Evolutionary conservation across 2,113 vertebrate genomes (phyloP), one percentile per base, ranked within the genome.

Genomic region (Nettapus auritus): DNA sequence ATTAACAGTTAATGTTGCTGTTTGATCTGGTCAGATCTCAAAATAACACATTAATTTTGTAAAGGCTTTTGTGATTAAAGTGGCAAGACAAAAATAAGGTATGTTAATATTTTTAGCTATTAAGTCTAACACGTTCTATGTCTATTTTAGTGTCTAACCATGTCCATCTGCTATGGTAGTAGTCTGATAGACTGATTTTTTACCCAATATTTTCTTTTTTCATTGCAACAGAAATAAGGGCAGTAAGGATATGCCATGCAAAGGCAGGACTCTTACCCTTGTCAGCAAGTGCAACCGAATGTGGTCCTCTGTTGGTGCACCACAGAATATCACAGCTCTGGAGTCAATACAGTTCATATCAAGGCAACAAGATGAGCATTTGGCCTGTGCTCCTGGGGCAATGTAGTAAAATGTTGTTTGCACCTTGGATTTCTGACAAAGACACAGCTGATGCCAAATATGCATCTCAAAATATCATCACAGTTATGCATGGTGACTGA

Each of bases 291-390:
- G 0, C 34, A n/a, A 11, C 53, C 26, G 59, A 36, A 81, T 18
- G 31, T 1, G 3, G 38, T 55, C 4, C 14, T 12, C 2, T 8
- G 13, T 21, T 29, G 29, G 17, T 4, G 0, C 14, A 17, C 12
- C 26, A 4, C 3, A 40, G 62, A n/a, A n/a, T 36, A 53, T n/a
- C 23, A 5, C 5, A 29, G 25, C 33, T 62, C 15, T 29, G 50
- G 38, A 70, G 21, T 25, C 36, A 69, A 8, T 1, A 1, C 11
- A 25, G 10, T 29, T 46, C 40, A 40, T 11, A 40, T 11, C 21
- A 6, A 71, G 59, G 53, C 53, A 63, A 71, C n/a, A 9, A 71
- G 26, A 8, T 22, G 44, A 57, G 23, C 15, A 44, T 74, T 69
- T 59, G 38, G 15, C 22, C 40, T 79, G 38, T 70, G 9, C 16